These are phyloP conservation scores for Myxocyprinus asiaticus DNA, from an alignment of 2,113 vertebrate species.

Conservation along the genomic window DNA sequence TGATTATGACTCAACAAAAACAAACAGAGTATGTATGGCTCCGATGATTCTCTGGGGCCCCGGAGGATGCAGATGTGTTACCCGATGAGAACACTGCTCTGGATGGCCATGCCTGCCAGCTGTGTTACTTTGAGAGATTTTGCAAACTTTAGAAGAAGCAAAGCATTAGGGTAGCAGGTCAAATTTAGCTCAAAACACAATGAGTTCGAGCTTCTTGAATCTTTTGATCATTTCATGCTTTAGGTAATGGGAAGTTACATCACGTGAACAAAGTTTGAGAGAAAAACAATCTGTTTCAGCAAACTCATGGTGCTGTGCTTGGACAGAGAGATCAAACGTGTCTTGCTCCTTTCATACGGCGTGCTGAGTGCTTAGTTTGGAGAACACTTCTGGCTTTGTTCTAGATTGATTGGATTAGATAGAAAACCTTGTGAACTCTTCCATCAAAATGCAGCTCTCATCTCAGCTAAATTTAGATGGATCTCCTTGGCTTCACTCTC, in stretches of 20 bases:
- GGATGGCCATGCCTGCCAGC: not conserved
- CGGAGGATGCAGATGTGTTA: not conserved
- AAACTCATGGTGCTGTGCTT: slow-evolving; percentile 1
- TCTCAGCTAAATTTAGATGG: slow-evolving; percentile 20
- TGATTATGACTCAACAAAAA: slow-evolving; percentile 20
- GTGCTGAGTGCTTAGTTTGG: slow-evolving; percentile 25
- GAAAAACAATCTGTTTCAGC: slow-evolving; percentile 1
- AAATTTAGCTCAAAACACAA: slow-evolving; percentile 6
- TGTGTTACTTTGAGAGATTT: not conserved
- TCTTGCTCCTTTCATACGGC: not conserved
- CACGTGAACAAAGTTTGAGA: not conserved
- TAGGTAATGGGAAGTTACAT: slow-evolving; percentile 22
- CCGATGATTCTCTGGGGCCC: not conserved
- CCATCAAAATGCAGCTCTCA: not conserved
- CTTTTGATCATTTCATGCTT: slow-evolving; percentile 19
- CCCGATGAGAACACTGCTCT: not conserved
- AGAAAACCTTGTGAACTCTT: slow-evolving; percentile 11
- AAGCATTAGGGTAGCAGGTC: slow-evolving; percentile 15
- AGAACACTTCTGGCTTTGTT: slow-evolving; percentile 38
- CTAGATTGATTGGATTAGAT: slow-evolving; percentile 30
- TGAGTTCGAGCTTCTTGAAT: not conserved
- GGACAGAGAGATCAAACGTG: slow-evolving; percentile 34
- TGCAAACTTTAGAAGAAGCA: not conserved
- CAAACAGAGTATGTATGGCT: not conserved
- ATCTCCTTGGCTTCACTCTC: not conserved